These are phyloP conservation scores for Halictus rubicundus DNA, from an alignment of 1,140 invertebrate genomes.

Conservation along the genomic window DNA sequence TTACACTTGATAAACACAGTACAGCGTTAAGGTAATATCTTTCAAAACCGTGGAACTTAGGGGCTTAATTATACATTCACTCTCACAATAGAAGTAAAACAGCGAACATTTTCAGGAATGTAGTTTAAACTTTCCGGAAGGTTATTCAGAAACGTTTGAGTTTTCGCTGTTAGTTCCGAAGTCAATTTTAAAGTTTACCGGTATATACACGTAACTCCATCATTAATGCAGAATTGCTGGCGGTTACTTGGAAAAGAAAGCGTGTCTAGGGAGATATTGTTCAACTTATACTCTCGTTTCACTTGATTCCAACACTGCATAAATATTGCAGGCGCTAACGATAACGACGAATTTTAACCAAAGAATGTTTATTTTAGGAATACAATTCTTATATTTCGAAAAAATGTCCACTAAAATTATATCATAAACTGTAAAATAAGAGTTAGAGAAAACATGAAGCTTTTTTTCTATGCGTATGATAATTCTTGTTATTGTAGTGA, in stretches of 20 bases:
- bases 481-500: too few relatives aligned
- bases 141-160: conserved; percentile 7
- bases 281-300: neutral
- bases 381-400: too few relatives aligned
- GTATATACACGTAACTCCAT: neutral
- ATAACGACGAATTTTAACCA: neutral
- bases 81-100: conserved; percentile 8
- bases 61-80: neutral
- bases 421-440: too few relatives aligned
- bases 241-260: neutral
- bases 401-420: too few relatives aligned
- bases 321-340: neutral
- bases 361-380: too few relatives aligned
- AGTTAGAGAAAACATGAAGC: too few relatives aligned
- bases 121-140: neutral
- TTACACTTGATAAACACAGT: neutral
- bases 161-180: conserved; percentile 2
- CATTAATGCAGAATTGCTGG: neutral
- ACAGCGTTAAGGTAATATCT: neutral
- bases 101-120: conserved; percentile 3
- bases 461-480: too few relatives aligned
- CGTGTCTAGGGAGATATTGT: conserved; percentile 2
- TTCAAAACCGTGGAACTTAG: neutral
- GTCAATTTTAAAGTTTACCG: conserved; percentile 10
- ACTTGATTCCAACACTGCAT: neutral